These are phyloP conservation scores for Himalopsyche tibetana DNA, from an alignment of 2,888 invertebrate species.

Conservation along the genomic window DNA sequence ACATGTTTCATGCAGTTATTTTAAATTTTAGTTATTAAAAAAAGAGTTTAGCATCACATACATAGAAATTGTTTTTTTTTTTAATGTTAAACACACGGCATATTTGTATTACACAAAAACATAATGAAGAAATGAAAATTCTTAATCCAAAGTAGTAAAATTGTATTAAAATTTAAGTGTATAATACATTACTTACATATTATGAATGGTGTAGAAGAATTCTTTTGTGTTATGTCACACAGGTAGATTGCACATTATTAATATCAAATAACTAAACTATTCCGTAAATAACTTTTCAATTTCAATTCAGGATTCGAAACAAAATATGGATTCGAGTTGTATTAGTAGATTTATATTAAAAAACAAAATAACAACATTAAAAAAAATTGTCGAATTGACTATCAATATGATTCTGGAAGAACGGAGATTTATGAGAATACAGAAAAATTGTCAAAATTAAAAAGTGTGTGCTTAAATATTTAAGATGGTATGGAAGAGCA, in stretches of 20 bases:
- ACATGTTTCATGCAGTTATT: too few relatives aligned
- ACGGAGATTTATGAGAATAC: neutral
- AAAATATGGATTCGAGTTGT: neutral
- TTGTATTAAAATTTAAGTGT: neutral
- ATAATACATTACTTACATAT: slow-evolving; percentile 5
- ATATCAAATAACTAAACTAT: slow-evolving; percentile 23
- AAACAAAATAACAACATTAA: neutral
- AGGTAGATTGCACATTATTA: neutral
- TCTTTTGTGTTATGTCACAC: neutral
- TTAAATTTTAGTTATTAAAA: too few relatives aligned
- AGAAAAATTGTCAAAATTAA: neutral
- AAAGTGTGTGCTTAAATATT: neutral
- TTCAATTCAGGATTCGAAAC: neutral
- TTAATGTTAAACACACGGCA: too few relatives aligned
- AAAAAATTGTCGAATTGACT: neutral
- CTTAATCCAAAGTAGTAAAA: too few relatives aligned
- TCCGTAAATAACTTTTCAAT: neutral
- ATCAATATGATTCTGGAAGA: neutral
- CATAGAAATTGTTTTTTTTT: too few relatives aligned
- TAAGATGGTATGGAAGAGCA: neutral
- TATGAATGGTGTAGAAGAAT: neutral
- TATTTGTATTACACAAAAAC: too few relatives aligned
- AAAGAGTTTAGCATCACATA: too few relatives aligned
- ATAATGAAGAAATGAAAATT: too few relatives aligned
- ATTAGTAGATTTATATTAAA: neutral